Evolutionary conservation across 2,797 vertebrate species (phyloP), one percentile per base, ranked within the genome.

Genomic region (Buphagus erythrorhynchus): DNA sequence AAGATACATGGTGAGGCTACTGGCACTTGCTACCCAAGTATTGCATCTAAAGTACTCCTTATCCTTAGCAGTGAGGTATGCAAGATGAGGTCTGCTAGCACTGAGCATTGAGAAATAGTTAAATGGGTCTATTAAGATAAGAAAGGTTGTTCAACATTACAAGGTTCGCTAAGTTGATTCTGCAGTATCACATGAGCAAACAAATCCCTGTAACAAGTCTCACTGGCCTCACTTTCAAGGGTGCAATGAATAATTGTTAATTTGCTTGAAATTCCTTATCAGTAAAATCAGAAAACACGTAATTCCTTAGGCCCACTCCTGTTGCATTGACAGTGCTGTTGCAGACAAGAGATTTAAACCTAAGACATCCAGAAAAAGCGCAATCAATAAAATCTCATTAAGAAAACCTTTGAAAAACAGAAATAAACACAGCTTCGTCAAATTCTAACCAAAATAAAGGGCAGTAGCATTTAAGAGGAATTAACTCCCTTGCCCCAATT

Each of bases 321-420:
- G 1, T 0, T 79, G 43, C 16, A 59, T 0, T 59, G 16, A 74
- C 18, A 21, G 40, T 1, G 17, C 16, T 51, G 21, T 5, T 66
- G n/a, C 6, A 29, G 42, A 38, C 13, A 38, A 52, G 6, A 86
- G 48, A 80, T 51, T 65, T 58, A 65, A 91, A 88, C 58, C 5
- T n/a, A 16, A 73, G 24, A 73, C 48, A 51, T 24, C 36, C 40
- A 68, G 29, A 59, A 51, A 67, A 58, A 55, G 15, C 1, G 9
- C 33, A 40, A 63, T 19, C 54, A 55, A 40, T 28, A 76, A 88
- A 86, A 71, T 28, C 10, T 48, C 29, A 38, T 20, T 42, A 59
- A 22, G 11, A 72, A 77, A 77, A 80, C 9, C 35, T 72, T 29
- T 58, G n/a, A 33, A 61, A 59, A 91, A 8, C 16, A 71, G 54